phyloP scores from a whole-genome alignment of 2,113 vertebrate species.

The Eolophus roseicapilla region DNA sequence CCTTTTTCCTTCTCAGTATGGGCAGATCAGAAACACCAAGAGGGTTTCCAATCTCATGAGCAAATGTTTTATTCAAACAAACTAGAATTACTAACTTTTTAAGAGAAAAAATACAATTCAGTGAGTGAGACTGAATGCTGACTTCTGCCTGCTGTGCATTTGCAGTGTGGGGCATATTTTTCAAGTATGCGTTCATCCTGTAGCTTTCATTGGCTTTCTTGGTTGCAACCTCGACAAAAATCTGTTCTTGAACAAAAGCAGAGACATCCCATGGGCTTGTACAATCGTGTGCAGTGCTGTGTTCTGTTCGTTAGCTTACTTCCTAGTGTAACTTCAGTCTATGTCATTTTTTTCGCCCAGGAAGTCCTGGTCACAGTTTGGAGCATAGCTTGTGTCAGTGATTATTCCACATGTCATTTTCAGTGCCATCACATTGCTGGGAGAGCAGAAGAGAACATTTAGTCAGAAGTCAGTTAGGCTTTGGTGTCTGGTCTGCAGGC shows the following conservation, averaged over 20 bases:
- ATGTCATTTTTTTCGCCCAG: not conserved
- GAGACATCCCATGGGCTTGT: not conserved
- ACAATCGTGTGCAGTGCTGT: accelerated
- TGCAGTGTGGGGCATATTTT: not conserved
- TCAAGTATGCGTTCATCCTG: not conserved
- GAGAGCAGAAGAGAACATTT: not conserved
- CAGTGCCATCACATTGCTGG: not conserved
- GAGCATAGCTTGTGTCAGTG: not conserved
- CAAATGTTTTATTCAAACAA: not conserved
- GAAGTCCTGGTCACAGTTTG: not conserved
- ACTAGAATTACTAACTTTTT: not conserved
- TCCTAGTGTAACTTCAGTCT: not conserved
- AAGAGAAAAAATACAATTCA: not conserved
- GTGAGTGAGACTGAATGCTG: not conserved
- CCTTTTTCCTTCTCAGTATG: not conserved
- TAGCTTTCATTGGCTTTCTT: not conserved
- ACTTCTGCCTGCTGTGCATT: not conserved
- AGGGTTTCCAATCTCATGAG: not conserved
- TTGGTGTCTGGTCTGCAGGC: not conserved
- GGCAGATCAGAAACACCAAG: not conserved
- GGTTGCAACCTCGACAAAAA: not conserved
- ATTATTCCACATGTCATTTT: not conserved
- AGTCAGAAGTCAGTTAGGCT: not conserved
- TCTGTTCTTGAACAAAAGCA: not conserved
- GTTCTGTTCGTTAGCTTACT: not conserved